These are phyloP conservation scores for Pseudomugil tenellus DNA, from an alignment of 2,797 vertebrate species.

Conservation along the genomic window DNA sequence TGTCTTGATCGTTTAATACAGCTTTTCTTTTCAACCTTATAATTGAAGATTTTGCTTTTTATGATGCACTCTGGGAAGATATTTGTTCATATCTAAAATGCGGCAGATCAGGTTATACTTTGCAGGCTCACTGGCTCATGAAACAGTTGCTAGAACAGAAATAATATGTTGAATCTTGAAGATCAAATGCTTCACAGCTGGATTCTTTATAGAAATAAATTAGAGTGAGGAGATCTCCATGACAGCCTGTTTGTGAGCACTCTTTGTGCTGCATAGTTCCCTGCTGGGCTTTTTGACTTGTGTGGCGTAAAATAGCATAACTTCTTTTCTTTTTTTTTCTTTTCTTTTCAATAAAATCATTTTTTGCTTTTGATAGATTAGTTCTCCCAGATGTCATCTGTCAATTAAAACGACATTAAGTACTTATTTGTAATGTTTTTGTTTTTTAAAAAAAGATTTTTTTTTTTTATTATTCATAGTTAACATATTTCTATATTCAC, in stretches of 20 bases:
- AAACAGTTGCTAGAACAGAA: conserved; percentile 5
- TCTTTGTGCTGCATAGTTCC: not conserved
- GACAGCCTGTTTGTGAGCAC: not conserved
- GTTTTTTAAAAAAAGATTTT: too few relatives aligned
- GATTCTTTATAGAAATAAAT: not conserved
- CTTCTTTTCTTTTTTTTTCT: not conserved
- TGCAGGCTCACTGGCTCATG: not conserved
- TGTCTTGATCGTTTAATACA: not conserved
- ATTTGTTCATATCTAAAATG: conserved; percentile 16
- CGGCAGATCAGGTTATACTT: not conserved
- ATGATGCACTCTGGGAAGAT: not conserved
- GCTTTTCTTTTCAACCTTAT: not conserved
- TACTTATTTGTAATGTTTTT: not conserved
- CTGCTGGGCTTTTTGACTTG: conserved; percentile 8
- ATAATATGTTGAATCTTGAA: not conserved
- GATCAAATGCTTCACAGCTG: conserved; percentile 5
- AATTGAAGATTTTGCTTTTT: not conserved
- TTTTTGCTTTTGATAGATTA: conserved; percentile 5
- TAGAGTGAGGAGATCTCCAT: not conserved
- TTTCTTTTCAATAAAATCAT: not conserved
- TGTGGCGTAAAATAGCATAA: not conserved
- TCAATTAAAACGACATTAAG: not conserved
- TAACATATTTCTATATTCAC: not conserved
- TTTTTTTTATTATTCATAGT: too few relatives aligned
- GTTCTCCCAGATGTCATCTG: not conserved